Evolutionary conservation across 53 echinoderm and acorn worm genomes (phyloP), one percentile per base, ranked within the genome.

Genomic region (Henricia sp.): DNA sequence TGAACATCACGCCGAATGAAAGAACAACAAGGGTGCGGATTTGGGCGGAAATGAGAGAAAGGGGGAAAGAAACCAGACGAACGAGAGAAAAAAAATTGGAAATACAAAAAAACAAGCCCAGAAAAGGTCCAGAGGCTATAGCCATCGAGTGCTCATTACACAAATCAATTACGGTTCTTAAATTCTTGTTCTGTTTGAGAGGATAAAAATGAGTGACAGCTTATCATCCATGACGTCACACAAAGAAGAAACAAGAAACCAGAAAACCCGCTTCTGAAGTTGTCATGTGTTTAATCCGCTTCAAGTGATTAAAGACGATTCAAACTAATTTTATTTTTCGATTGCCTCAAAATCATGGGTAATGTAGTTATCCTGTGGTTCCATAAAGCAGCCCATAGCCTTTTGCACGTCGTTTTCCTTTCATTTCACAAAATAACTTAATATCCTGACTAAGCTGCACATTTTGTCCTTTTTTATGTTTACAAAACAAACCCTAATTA

Each of bases 1-100:
- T 42, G 52, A 39, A 44, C 44, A 44, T 73, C 80, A 80, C 80
- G 80, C 80, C 64, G 50, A 80, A 80, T 80, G 80, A 80, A 80
- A 80, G 33, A 44, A 80, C 80, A 80, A 80, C 80, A 80, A 80
- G 63, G 80, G 63, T 64, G 50, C 48, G 64, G 46, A 32, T 32
- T n/a, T n/a, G 64, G 64, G 32, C 80, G 80, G 80, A 80, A 80
- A 80, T 80, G 64, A 64, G 77, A 57, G 64, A 62, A 64, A 38
- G 70, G 48, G 34, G 80, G 63, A 48, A 64, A 48, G 46, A 50
- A 46, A 57, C n/a, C n/a, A n/a, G n/a, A n/a, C n/a, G n/a, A n/a
- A 20, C 10, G 48, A 80, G 35, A 5, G 80, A 80, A 63, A 80
- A 80, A 43, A 48, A 62, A 46, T 75, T 34, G 4, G 71, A 21